Conservation (phyloP, 2,888 invertebrate species). For the Metopia argyrocephala region DNA sequence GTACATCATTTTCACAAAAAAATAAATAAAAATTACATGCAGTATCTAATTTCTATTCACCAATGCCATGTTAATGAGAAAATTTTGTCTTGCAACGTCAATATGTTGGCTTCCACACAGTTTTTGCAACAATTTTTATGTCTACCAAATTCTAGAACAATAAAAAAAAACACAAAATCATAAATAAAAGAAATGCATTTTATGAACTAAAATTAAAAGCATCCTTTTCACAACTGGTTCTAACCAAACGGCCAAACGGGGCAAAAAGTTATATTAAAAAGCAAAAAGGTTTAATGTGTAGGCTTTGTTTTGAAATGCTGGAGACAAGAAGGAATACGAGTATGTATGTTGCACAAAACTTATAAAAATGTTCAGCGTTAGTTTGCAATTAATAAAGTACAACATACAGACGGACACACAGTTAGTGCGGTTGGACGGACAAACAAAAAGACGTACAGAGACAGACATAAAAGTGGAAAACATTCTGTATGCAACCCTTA, state of each 20-base stretch:
- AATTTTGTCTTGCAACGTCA: background rate
- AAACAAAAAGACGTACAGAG: background rate
- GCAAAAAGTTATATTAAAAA: background rate
- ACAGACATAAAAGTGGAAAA: background rate
- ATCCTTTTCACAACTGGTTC: background rate
- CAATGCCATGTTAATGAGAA: background rate
- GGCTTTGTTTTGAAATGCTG: background rate
- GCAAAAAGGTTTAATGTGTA: background rate
- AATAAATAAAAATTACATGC: no score
- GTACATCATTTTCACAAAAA: no score
- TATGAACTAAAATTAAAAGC: background rate
- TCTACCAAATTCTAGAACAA: background rate
- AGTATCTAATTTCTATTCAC: background rate
- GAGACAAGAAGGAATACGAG: background rate
- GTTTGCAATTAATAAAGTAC: constrained; percentile 50
- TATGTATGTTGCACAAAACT: constrained; percentile 9
- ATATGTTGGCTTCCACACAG: background rate
- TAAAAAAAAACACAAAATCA: background rate
- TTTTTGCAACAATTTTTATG: background rate
- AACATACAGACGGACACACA: background rate
- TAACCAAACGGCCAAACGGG: background rate
- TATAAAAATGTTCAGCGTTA: constrained; percentile 40
- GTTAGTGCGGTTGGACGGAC: background rate
- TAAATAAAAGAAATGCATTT: background rate
- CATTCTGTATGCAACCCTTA: constrained; percentile 33